Percentiles rank a stretch among this genome's conserved stretches.
These are phyloP conservation scores for Epinephelus awoara DNA, from an alignment of 2,797 vertebrate genomes.

Conservation along the genomic window DNA sequence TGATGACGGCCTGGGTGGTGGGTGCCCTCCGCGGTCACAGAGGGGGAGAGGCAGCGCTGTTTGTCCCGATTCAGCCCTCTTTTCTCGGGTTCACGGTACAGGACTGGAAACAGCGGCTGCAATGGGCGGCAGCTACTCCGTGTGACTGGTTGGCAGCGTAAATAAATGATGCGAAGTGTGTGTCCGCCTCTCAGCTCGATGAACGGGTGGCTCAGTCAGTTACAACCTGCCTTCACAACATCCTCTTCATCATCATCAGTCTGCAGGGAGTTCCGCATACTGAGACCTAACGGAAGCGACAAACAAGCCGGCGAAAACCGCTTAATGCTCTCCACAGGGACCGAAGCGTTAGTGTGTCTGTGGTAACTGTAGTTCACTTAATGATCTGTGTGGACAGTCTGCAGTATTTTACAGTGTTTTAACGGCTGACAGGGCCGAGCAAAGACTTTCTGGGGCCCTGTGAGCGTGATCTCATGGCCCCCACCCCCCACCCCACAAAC, in stretches of 20 bases:
- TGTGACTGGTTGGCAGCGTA: not conserved
- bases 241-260: slow-evolving; percentile 45
- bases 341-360: not conserved
- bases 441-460: not conserved
- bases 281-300: slow-evolving; percentile 44
- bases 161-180: slow-evolving; percentile 32
- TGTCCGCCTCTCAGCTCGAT: slow-evolving; percentile 47
- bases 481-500: not conserved
- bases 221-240: slow-evolving; percentile 77
- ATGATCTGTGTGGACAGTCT: not conserved
- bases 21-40: slow-evolving; percentile 53
- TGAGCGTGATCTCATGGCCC: not conserved
- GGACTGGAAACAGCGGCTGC: not conserved
- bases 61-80: not conserved
- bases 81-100: not conserved
- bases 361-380: not conserved
- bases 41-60: slow-evolving; percentile 33
- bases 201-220: slow-evolving; percentile 47
- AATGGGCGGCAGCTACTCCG: not conserved
- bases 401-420: not conserved
- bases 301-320: slow-evolving; percentile 11
- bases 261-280: slow-evolving; percentile 81
- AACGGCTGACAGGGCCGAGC: not conserved
- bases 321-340: not conserved
- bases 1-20: slow-evolving; percentile 66